Evolutionary conservation across 1,140 invertebrate genomes (phyloP).

Genomic region (Cardiocondyla obscurior): DNA sequence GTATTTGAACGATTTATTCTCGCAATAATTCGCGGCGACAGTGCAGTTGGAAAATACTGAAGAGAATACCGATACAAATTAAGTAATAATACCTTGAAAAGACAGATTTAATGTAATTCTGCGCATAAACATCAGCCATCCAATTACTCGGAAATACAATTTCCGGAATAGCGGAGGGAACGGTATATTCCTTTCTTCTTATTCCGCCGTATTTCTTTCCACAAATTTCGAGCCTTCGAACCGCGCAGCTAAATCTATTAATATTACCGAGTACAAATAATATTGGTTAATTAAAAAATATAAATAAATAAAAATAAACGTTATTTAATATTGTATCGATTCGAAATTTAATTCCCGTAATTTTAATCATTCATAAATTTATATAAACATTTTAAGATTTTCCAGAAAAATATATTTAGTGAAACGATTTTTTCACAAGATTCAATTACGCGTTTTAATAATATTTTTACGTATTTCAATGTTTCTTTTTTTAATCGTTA

Average conservation of each 20-base stretch:
- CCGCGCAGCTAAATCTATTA: background rate
- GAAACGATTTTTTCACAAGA: background rate
- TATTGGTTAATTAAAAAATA: background rate
- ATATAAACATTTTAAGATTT: background rate
- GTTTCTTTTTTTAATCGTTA: background rate
- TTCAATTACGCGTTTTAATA: background rate
- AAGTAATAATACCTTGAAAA: constrained; percentile 62
- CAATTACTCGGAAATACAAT: constrained; percentile 67
- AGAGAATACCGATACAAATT: constrained; percentile 58
- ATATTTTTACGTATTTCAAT: background rate
- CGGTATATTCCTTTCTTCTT: background rate
- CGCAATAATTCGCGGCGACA: constrained; percentile 36
- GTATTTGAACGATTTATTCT: constrained; percentile 3
- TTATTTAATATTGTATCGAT: background rate
- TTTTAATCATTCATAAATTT: background rate
- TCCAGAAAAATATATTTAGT: background rate
- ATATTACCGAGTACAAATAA: background rate
- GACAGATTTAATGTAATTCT: constrained; percentile 62
- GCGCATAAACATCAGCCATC: constrained; percentile 65
- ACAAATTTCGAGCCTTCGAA: constrained; percentile 15
- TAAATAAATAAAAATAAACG: background rate
- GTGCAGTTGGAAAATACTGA: background rate
- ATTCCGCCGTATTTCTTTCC: background rate
- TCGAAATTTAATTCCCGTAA: background rate
- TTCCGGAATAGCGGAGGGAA: constrained; percentile 17